These are phyloP conservation scores for Serrognathus titanus DNA, from an alignment of 2,888 invertebrate genomes.

Conservation along the genomic window DNA sequence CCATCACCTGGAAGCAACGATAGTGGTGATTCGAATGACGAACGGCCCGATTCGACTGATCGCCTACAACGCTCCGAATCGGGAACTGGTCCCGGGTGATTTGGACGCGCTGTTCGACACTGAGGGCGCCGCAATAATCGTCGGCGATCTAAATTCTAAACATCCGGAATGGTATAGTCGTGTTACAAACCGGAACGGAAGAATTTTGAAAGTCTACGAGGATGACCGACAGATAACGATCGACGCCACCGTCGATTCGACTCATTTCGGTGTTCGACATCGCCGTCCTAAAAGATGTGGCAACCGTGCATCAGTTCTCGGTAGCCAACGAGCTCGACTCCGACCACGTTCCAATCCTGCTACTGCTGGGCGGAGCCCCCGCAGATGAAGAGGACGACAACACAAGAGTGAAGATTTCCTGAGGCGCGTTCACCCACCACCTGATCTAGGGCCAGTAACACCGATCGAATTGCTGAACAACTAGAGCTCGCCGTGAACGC, in stretches of 20 bases:
- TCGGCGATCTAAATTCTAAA: background rate
- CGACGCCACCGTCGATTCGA: background rate
- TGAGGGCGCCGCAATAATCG: background rate
- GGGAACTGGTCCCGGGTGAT: background rate
- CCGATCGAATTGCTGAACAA: background rate
- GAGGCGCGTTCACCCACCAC: background rate
- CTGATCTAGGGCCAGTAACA: background rate
- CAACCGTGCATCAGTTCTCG: background rate
- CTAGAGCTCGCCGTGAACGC: background rate
- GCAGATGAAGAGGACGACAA: background rate
- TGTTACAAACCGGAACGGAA: background rate
- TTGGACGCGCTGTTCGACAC: slow-evolving; percentile 11
- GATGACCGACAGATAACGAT: background rate
- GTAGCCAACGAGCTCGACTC: background rate
- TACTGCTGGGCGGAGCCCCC: background rate
- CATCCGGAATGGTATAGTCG: background rate
- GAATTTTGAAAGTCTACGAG: background rate
- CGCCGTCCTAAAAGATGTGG: background rate
- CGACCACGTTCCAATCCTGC: background rate
- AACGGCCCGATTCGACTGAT: background rate
- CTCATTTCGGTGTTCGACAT: background rate
- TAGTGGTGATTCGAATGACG: slow-evolving; percentile 2
- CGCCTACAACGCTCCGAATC: background rate
- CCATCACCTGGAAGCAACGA: slow-evolving; percentile 8
- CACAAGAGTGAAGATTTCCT: background rate